A percentile compares a stretch with the other conserved stretches of the same genome.
phyloP scores from a whole-genome alignment of 2,113 vertebrate genomes.

The Trachemys scripta region DNA sequence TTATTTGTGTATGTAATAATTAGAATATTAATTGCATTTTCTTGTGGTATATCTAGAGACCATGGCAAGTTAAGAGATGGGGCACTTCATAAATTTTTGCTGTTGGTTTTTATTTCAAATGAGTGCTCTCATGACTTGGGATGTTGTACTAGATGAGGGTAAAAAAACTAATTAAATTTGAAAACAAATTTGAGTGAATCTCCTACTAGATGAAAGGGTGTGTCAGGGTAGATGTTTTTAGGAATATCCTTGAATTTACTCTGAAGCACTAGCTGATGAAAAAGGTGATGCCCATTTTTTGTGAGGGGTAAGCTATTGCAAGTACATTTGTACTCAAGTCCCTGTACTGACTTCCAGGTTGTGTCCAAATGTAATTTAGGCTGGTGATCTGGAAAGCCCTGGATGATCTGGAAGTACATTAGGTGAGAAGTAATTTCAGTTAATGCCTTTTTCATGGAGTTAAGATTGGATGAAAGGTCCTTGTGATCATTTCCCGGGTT shows the following conservation, averaged over 20 bases:
- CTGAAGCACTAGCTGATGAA: background rate
- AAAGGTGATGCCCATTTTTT: accelerated
- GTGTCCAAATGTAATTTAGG: background rate
- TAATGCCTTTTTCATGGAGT: background rate
- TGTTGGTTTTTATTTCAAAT: background rate
- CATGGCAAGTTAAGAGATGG: background rate
- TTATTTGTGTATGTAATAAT: constrained; percentile 23
- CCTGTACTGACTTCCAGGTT: background rate
- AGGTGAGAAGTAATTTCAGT: background rate
- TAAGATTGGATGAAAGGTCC: background rate
- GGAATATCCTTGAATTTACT: background rate
- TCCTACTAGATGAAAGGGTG: background rate
- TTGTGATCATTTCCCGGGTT: background rate
- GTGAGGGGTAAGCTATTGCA: background rate
- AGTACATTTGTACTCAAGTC: background rate
- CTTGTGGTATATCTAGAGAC: background rate
- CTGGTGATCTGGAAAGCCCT: background rate
- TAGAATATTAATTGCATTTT: background rate
- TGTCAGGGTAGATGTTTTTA: background rate
- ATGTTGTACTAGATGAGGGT: background rate
- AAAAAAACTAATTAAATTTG: background rate
- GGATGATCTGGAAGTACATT: background rate
- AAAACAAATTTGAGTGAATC: background rate
- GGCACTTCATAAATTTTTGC: background rate
- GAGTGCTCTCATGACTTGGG: background rate